Percentiles rank a stretch among this genome's conserved stretches.
Conservation (phyloP, 2,888 invertebrate genomes). For the Tenthredo distinguenda region DNA sequence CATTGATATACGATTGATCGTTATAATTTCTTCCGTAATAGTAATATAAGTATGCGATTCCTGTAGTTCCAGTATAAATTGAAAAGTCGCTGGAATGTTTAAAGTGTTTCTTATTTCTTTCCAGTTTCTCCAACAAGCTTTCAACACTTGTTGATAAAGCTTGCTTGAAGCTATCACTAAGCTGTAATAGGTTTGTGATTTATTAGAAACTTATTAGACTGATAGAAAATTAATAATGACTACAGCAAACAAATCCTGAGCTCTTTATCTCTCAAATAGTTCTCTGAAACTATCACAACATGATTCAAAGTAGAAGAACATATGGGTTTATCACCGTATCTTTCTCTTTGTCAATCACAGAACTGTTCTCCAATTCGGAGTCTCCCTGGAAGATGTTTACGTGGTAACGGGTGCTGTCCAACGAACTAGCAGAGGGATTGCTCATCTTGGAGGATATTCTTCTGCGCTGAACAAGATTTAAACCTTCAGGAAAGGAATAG, state of each 20-base stretch:
- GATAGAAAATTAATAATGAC: constrained; percentile 56
- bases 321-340: constrained; percentile 45
- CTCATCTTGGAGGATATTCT: constrained; percentile 13
- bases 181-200: constrained; percentile 75
- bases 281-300: background rate
- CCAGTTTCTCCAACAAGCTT: constrained; percentile 76
- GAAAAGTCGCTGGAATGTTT: constrained; percentile 80
- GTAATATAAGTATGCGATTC: constrained; percentile 85
- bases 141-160: constrained; percentile 77
- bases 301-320: constrained; percentile 32
- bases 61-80: constrained; percentile 88
- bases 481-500: background rate
- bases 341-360: constrained; percentile 55
- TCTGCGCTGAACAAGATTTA: background rate
- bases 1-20: constrained; percentile 66
- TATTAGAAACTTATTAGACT: constrained; percentile 53
- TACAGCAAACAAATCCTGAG: background rate
- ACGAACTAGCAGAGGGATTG: constrained; percentile 12
- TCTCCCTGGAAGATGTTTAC: constrained; percentile 64
- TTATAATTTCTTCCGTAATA: constrained; percentile 76
- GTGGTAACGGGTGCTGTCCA: constrained; percentile 61
- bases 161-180: constrained; percentile 78
- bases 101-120: constrained; percentile 77
- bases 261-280: background rate
- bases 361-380: constrained; percentile 51